Conservation (phyloP, 2,113 vertebrate genomes). For the Megaleporinus macrocephalus region DNA sequence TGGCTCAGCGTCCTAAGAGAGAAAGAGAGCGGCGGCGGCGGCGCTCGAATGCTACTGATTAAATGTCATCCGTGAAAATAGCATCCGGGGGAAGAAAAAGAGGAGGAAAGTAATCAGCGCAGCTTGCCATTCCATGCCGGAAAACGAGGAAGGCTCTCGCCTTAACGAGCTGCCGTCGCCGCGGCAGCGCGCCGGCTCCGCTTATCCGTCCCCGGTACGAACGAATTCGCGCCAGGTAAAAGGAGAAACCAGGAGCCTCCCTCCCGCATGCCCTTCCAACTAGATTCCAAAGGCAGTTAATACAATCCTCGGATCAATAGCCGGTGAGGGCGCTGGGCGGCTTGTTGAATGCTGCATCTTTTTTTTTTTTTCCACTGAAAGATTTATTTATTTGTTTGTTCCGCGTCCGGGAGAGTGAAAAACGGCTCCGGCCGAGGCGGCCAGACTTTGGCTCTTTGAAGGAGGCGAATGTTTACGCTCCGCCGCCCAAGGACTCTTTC, state of each 20-base stretch:
- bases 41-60: conserved; percentile 58
- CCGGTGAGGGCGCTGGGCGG: not conserved
- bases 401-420: not conserved
- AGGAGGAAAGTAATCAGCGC: conserved; percentile 59
- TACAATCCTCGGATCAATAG: conserved; percentile 71
- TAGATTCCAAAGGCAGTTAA: conserved; percentile 67
- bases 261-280: not conserved
- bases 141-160: conserved; percentile 59
- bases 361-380: conserved; percentile 27
- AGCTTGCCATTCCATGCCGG: conserved; percentile 52
- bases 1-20: not conserved
- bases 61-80: conserved; percentile 59
- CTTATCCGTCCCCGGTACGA: conserved; percentile 70
- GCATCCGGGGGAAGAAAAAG: conserved; percentile 38
- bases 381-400: conserved; percentile 22
- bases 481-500: conserved; percentile 40
- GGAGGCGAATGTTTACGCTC: conserved; percentile 56
- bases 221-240: conserved; percentile 67
- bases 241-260: conserved; percentile 59
- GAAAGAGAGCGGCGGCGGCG: not conserved
- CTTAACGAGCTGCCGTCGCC: conserved; percentile 73
- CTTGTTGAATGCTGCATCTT: conserved; percentile 22
- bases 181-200: conserved; percentile 68
- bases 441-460: conserved; percentile 37
- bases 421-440: conserved; percentile 29